Evolutionary conservation across 2,888 invertebrate species (phyloP), one percentile per base, ranked within the genome.

Genomic region (Lepidochrysops patricia): DNA sequence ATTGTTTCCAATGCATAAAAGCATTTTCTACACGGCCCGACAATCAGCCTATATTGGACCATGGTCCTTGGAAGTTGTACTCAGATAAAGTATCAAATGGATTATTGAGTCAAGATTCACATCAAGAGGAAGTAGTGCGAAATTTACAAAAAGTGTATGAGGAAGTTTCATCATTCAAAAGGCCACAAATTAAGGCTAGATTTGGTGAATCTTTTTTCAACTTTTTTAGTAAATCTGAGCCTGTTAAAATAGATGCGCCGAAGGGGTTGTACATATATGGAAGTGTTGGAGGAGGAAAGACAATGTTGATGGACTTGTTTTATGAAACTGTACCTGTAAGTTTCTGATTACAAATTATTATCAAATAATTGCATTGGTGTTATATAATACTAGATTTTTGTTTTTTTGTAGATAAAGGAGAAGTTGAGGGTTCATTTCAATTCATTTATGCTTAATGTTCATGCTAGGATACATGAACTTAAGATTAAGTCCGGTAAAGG

Each of bases 251-350:
- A 27, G 80, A 89, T 64, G 89, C 90, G 37, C 95, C 95, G 0
- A 93, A 93, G 80, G 98, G 98, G 4, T 83, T 98, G 9, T 98
- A 98, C 74, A 92, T 98, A 62, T 93, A 95, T 84, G 98, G 98
- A 60, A 94, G 97, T 74, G 97, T 97, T 64, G 97, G 97, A 52
- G 96, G 97, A 69, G 99, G 99, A 50, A 99, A 99, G 91, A 99
- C 99, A 4, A 99, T 99, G 94, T 87, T 99, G 61, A 99, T 99
- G 99, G 99, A 99, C 86, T 86, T 99, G 72, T 99, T 99, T 87
- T 97, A 95, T 89, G 93, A 97, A 70, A 83, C 82, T 66, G 72
- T 84, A 26, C 88, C 89, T 60, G 85, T 86, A 75, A 77, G 75
- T 56, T 19, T n/a, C 23, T 23, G 2, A 34, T 56, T 34, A 32